Conservation (phyloP, 2,113 vertebrate genomes). For the Alethe castanea region DNA sequence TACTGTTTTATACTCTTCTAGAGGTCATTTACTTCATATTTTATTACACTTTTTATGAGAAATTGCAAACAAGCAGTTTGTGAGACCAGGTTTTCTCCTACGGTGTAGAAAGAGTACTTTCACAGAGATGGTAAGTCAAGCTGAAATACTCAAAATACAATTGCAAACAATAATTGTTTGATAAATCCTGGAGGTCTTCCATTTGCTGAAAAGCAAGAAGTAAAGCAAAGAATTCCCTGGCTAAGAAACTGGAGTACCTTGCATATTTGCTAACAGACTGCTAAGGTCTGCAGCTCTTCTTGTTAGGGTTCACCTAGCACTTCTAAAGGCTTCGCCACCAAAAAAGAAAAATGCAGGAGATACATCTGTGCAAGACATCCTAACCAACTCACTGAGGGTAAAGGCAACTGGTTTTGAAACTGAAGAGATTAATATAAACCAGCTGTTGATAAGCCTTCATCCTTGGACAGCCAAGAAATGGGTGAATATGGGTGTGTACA, state of each 20-base stretch:
- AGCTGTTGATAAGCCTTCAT: not conserved
- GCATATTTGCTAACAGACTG: not conserved
- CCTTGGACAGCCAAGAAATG: not conserved
- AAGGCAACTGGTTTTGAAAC: not conserved
- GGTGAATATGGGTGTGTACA: fast-evolving
- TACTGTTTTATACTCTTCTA: not conserved
- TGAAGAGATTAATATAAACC: not conserved
- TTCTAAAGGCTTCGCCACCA: not conserved
- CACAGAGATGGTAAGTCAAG: not conserved
- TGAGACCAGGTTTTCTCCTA: not conserved
- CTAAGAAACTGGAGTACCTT: not conserved
- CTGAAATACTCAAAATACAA: not conserved
- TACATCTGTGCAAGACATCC: not conserved
- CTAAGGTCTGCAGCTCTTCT: not conserved
- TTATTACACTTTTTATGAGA: not conserved
- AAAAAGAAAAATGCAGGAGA: not conserved
- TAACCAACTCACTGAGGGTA: not conserved
- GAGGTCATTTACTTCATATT: not conserved
- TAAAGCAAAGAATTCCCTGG: not conserved
- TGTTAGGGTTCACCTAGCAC: not conserved
- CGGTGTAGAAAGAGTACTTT: not conserved
- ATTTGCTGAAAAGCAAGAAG: not conserved
- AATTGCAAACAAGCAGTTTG: not conserved
- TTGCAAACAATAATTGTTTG: not conserved
- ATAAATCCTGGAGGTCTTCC: not conserved